Conservation (phyloP, 2,888 invertebrate species). For the Troides helena region DNA sequence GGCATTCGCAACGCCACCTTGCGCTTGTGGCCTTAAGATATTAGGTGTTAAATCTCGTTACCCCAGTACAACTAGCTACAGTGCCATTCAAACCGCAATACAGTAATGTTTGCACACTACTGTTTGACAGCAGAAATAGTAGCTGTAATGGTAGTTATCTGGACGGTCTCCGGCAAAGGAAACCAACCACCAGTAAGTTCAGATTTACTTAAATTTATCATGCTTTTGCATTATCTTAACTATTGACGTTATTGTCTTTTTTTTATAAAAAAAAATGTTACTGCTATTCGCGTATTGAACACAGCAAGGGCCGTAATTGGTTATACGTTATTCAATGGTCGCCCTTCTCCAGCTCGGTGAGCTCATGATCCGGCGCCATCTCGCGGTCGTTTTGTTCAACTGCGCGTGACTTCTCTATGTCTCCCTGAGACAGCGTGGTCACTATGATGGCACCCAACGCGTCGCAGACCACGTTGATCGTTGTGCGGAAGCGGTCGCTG, state of each 20-base stretch:
- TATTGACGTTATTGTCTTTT: constrained; percentile 33
- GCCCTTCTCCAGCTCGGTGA: constrained; percentile 82
- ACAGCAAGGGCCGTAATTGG: constrained; percentile 43
- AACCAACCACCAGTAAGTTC: too few relatives aligned
- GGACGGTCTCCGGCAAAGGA: too few relatives aligned
- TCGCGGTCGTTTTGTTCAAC: constrained; percentile 66
- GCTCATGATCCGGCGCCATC: constrained; percentile 82
- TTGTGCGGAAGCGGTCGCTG: constrained; percentile 92
- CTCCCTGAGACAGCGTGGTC: constrained; percentile 88
- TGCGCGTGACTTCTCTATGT: constrained; percentile 73
- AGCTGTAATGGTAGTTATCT: too few relatives aligned
- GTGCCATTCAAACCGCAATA: too few relatives aligned
- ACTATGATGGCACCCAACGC: constrained; percentile 96
- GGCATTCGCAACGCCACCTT: too few relatives aligned
- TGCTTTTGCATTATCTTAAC: too few relatives aligned
- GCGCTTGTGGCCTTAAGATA: too few relatives aligned
- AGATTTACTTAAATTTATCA: too few relatives aligned
- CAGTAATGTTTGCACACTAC: too few relatives aligned
- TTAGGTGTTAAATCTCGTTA: too few relatives aligned
- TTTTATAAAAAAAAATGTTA: constrained; percentile 46
- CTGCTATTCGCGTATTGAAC: constrained; percentile 44
- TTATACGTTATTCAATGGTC: constrained; percentile 55
- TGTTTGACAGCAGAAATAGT: too few relatives aligned
- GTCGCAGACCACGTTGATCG: constrained; percentile 97
- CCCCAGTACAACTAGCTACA: too few relatives aligned